Conservation (phyloP, 1,140 invertebrate species). For the Neodiprion lecontei region DNA sequence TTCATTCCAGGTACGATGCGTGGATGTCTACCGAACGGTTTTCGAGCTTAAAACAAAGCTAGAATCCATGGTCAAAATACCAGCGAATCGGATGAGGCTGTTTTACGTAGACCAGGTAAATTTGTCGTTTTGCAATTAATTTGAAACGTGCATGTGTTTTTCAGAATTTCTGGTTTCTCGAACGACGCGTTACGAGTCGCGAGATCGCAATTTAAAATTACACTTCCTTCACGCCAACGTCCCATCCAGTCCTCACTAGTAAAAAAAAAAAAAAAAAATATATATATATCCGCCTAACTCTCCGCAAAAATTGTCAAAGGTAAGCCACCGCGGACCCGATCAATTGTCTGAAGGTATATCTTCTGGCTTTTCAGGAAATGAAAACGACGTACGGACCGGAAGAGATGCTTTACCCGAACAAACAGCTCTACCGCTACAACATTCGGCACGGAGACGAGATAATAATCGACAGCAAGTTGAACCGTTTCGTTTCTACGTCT, state of each 20-base stretch:
- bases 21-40: conserved; percentile 80
- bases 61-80: conserved; percentile 80
- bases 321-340: conserved; percentile 26
- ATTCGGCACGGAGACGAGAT: conserved; percentile 90
- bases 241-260: neutral
- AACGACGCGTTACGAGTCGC: conserved; percentile 24
- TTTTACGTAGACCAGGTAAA: conserved; percentile 82
- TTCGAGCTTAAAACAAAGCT: conserved; percentile 81
- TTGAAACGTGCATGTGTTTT: conserved; percentile 18
- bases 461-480: conserved; percentile 79
- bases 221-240: neutral
- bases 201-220: conserved; percentile 33
- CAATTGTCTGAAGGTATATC: conserved; percentile 45
- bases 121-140: neutral
- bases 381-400: conserved; percentile 72
- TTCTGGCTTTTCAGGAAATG: conserved; percentile 66
- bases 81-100: conserved; percentile 82
- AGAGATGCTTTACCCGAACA: conserved; percentile 86
- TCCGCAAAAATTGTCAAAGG: neutral
- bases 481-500: conserved; percentile 49
- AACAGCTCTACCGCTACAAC: conserved; percentile 90
- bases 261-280: neutral
- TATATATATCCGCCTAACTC: conserved; percentile 1
- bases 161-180: conserved; percentile 38
- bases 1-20: conserved; percentile 65